Conservation (phyloP, 2,113 vertebrate genomes). For the Anser brachyrhynchus region DNA sequence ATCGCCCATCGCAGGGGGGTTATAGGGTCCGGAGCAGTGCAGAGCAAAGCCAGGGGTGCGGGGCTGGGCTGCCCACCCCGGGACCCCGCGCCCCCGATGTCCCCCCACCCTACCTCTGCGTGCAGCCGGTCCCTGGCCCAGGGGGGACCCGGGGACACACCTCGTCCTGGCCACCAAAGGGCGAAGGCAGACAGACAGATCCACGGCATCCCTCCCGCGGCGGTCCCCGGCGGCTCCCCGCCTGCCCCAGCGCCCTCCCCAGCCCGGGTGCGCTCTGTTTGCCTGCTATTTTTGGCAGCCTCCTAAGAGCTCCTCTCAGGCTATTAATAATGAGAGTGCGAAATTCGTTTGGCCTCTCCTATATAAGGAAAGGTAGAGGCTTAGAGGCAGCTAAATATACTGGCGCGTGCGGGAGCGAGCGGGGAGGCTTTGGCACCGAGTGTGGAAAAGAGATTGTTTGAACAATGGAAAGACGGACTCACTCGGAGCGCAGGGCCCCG, state of each 20-base stretch:
- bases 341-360: slow-evolving; percentile 75
- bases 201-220: neutral
- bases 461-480: slow-evolving; percentile 64
- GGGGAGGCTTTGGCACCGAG: slow-evolving; percentile 53
- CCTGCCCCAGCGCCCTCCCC: slow-evolving; percentile 27
- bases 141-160: neutral
- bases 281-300: slow-evolving; percentile 76
- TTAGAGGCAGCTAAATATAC: slow-evolving; percentile 68
- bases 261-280: slow-evolving; percentile 47
- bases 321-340: slow-evolving; percentile 74
- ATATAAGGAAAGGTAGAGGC: slow-evolving; percentile 78
- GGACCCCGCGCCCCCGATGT: neutral
- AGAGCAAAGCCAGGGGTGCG: accelerated
- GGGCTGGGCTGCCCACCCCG: neutral
- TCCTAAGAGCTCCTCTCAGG: slow-evolving; percentile 59
- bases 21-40: neutral
- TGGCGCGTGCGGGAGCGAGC: slow-evolving; percentile 31
- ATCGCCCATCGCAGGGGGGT: accelerated
- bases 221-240: neutral
- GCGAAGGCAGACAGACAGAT: neutral
- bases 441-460: slow-evolving; percentile 70
- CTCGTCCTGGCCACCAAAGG: neutral
- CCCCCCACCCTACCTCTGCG: neutral
- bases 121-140: neutral
- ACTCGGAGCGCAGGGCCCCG: neutral